phyloP scores from a whole-genome alignment of 2,797 vertebrate genomes.

The Vipera ursinii region DNA sequence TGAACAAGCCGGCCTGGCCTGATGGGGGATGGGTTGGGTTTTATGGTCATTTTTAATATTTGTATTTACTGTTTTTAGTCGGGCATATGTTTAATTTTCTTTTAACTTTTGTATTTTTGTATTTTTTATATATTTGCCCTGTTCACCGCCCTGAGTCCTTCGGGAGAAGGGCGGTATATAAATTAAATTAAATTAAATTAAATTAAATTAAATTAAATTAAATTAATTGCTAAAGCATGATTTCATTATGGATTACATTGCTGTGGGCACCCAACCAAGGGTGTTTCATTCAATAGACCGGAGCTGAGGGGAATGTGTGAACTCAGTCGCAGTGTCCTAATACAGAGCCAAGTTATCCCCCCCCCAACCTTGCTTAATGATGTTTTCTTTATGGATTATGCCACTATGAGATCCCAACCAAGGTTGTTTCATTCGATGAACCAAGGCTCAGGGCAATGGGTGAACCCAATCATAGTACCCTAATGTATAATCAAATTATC shows the following conservation, averaged over 20 bases:
- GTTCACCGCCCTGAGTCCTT: no score
- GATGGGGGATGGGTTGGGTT: no score
- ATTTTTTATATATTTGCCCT: no score
- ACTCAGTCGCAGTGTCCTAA: background rate
- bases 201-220: no score
- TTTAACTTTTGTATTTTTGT: no score
- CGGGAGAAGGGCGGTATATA: no score
- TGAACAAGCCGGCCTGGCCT: no score
- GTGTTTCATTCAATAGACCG: background rate
- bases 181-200: no score
- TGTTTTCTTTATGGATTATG: background rate
- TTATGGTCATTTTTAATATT: no score
- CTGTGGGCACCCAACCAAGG: background rate
- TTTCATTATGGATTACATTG: background rate
- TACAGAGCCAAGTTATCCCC: background rate
- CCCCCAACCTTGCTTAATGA: background rate
- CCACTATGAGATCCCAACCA: background rate
- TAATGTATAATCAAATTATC: background rate
- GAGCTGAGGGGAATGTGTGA: background rate
- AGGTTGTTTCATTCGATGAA: background rate
- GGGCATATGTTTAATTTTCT: no score
- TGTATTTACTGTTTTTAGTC: no score
- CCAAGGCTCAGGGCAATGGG: background rate
- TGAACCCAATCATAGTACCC: background rate
- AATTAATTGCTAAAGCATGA: background rate